Evolutionary conservation across 2,113 vertebrate genomes (phyloP), one percentile per base, ranked within the genome.

Genomic region (Sitta europaea): DNA sequence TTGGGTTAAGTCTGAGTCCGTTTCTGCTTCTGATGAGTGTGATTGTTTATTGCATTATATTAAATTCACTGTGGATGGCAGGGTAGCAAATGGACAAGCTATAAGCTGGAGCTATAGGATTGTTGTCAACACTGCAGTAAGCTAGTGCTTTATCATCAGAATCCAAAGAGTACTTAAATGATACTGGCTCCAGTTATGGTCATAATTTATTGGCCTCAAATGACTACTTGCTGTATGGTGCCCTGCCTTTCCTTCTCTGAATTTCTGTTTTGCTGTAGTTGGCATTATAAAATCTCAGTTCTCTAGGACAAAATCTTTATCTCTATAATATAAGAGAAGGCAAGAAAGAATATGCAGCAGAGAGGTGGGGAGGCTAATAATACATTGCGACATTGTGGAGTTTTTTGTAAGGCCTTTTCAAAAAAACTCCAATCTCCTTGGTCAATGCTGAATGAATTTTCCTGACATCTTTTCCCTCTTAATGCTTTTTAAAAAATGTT

Each of bases 121-220:
- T 81, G 72, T 80, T 98, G 96, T 97, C 97, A 97, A 82, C 90
- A 55, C 47, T 65, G 77, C 62, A 88, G 92, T 94, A 94, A 96
- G 80, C 71, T 48, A 63, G 71, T 55, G 48, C 92, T 97, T 96
- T 95, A 97, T 97, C 94, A 97, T 96, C 94, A 95, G 95, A 97
- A 97, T 95, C 75, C 77, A 92, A 97, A 96, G 72, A 96, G 92
- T 90, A 89, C 92, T 97, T 97, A 98, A 96, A 97, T 84, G 90
- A 94, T 94, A 88, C 90, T 74, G 76, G 88, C 91, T 93, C 66
- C 63, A 89, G 77, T 77, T 92, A 79, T 35, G 61, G 79, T 54
- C 87, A 90, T 96, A 96, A 97, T 94, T 97, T 96, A 97, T 91
- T 57, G 59, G 75, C 47, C 95, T 95, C 96, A 14, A 89, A 93